Conservation (phyloP, 2,113 vertebrate species). For the Pundamilia nyererei region DNA sequence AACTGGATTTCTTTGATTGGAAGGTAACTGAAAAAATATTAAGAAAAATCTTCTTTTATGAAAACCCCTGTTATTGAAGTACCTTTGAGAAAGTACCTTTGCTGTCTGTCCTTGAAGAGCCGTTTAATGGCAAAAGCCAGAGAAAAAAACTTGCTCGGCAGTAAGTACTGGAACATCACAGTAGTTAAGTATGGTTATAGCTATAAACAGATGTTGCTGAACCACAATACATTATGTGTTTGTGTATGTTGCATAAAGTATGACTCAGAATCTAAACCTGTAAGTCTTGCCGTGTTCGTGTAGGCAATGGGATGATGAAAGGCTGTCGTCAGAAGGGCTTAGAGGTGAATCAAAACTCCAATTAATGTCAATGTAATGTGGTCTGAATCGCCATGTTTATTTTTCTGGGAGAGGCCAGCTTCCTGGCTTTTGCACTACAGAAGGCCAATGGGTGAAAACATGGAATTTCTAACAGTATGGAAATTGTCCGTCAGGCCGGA, state of each 20-base stretch:
- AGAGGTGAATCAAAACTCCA: conserved; percentile 1
- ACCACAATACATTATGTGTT: background rate
- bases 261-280: background rate
- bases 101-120: background rate
- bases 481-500: conserved; percentile 43
- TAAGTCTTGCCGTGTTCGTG: background rate
- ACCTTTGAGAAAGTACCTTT: background rate
- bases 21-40: background rate
- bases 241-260: background rate
- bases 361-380: conserved; percentile 4
- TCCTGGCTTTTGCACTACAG: conserved; percentile 9
- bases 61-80: background rate
- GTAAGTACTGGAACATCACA: background rate
- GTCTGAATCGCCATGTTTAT: conserved; percentile 18
- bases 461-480: conserved; percentile 37
- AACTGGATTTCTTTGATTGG: background rate
- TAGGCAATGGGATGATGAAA: background rate
- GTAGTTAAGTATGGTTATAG: background rate
- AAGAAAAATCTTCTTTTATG: background rate
- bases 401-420: conserved; percentile 40
- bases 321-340: background rate
- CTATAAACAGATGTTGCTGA: background rate
- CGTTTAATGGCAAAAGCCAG: background rate
- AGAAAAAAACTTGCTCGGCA: background rate
- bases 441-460: conserved; percentile 21